These are phyloP conservation scores for Lordiphosa stackelbergi DNA, from an alignment of 1,140 invertebrate species.

Conservation along the genomic window DNA sequence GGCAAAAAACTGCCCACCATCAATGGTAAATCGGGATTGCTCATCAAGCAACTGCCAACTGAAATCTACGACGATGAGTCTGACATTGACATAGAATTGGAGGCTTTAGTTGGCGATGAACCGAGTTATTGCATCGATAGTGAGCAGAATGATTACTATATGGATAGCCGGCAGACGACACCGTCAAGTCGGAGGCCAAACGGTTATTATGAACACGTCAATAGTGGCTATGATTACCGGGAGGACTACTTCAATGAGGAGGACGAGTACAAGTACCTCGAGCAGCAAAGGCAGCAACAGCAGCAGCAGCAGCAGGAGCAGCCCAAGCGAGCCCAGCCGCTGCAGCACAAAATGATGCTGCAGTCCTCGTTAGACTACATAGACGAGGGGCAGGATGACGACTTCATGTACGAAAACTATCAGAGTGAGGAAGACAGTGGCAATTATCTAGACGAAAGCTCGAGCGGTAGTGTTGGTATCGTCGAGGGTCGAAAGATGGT, in stretches of 20 bases:
- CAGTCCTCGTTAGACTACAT: conserved; percentile 58
- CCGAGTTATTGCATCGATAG: conserved; percentile 61
- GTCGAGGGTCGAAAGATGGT: conserved; percentile 18
- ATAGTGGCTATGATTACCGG: conserved; percentile 68
- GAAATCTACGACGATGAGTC: conserved; percentile 69
- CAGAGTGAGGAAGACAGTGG: conserved; percentile 70
- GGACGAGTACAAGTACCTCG: conserved; percentile 70
- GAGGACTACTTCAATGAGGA: conserved; percentile 77
- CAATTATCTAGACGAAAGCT: conserved; percentile 74
- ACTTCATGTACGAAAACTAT: conserved; percentile 62
- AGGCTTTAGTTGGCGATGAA: conserved; percentile 20
- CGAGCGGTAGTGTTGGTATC: conserved; percentile 59
- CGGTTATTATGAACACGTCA: conserved; percentile 70
- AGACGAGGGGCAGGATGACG: conserved; percentile 42
- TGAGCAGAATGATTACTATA: conserved; percentile 69
- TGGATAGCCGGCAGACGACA: conserved; percentile 69
- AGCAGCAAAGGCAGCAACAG: conserved; percentile 72
- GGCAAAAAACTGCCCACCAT: conserved; percentile 76
- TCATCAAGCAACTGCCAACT: conserved; percentile 72
- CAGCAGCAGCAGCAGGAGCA: conserved; percentile 31
- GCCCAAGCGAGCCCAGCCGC: conserved; percentile 39
- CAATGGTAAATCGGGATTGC: conserved; percentile 67
- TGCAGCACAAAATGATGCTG: conserved; percentile 21
- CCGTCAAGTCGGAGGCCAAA: conserved; percentile 71
- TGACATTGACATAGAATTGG: conserved; percentile 30